Percentiles rank a stretch among this genome's conserved stretches.
phyloP scores from a whole-genome alignment of 2,113 vertebrate genomes.

The Rhagologus leucostigma region DNA sequence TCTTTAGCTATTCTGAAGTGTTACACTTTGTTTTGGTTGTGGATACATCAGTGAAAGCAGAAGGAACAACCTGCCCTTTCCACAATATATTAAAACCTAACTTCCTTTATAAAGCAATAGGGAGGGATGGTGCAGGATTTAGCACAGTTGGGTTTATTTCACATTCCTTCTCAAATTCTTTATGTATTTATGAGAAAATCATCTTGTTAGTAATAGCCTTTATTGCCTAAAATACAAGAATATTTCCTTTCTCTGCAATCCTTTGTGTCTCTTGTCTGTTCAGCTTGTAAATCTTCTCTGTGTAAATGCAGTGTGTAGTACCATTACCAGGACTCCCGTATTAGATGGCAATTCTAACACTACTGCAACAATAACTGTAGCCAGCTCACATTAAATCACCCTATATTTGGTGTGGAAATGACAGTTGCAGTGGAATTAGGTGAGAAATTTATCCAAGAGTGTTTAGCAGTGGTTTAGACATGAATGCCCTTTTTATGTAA shows the following conservation, averaged over 20 bases:
- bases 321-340: neutral
- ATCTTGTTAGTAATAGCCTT: neutral
- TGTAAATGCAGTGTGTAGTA: neutral
- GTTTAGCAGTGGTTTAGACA: constrained; percentile 32
- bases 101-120: neutral
- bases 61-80: neutral
- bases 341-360: neutral
- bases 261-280: neutral
- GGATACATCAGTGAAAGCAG: neutral
- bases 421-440: constrained; percentile 16
- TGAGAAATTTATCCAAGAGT: constrained; percentile 15
- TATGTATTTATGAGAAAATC: neutral
- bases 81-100: neutral
- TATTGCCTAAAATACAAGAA: neutral
- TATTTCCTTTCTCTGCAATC: neutral
- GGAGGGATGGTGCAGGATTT: neutral
- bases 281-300: neutral
- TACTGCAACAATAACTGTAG: neutral
- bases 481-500: constrained; percentile 42
- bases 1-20: neutral
- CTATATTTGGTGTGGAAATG: constrained; percentile 1
- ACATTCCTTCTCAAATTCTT: neutral
- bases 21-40: neutral
- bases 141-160: neutral
- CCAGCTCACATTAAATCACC: neutral